phyloP scores from a whole-genome alignment of 2,113 vertebrate species.

The Dasypus novemcinctus region DNA sequence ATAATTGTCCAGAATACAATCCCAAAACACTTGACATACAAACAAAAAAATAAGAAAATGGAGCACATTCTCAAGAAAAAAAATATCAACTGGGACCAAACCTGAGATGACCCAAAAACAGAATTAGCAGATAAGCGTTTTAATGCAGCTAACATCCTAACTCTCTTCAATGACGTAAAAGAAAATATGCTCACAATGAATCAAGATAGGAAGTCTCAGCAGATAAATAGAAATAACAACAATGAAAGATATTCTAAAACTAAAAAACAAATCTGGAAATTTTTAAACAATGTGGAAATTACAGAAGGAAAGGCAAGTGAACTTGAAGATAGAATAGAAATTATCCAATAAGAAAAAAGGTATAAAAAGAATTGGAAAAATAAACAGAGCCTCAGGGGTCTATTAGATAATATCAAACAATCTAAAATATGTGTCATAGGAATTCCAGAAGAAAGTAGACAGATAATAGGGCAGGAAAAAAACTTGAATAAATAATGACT shows the following conservation, averaged over 20 bases:
- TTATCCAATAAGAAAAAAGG: neutral
- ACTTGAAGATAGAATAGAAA: neutral
- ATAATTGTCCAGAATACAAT: neutral
- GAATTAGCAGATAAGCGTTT: neutral
- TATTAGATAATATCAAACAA: neutral
- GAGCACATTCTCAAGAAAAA: neutral
- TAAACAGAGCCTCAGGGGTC: neutral
- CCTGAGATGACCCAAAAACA: neutral
- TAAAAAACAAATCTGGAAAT: neutral
- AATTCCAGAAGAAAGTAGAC: neutral
- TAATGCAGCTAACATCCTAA: neutral
- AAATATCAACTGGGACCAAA: neutral
- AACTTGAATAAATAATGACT: neutral
- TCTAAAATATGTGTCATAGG: neutral
- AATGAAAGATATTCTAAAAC: neutral
- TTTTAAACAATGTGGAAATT: neutral
- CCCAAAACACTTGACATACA: neutral
- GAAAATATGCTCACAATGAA: neutral
- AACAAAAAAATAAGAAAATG: neutral
- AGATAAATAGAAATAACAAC: neutral
- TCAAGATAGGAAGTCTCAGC: neutral
- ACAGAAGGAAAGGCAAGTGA: neutral
- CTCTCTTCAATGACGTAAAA: neutral
- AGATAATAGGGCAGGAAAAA: neutral
- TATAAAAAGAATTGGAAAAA: neutral